Conservation (phyloP, 2,113 vertebrate genomes). For the Reinhardtius hippoglossoides region DNA sequence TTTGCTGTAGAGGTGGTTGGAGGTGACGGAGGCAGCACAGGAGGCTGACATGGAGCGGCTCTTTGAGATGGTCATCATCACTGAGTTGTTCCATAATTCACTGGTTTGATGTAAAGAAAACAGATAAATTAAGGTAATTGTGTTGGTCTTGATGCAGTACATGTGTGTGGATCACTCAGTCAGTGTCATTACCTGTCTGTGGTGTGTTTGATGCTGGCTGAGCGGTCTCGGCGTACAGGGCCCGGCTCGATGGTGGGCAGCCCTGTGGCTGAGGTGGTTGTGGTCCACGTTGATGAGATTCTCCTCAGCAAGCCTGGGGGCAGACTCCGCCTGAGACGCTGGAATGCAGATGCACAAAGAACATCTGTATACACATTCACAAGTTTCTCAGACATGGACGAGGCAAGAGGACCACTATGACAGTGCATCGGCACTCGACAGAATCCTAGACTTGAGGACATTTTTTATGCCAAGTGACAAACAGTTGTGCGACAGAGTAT, state of each 20-base stretch:
- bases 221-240: conserved; percentile 89
- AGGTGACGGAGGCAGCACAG: conserved; percentile 81
- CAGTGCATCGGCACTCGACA: too few species aligned
- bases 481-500: not conserved
- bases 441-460: too few species aligned
- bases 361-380: not conserved
- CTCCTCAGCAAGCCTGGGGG: conserved; percentile 90
- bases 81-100: conserved; percentile 88
- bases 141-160: not conserved
- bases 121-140: not conserved
- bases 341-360: conserved; percentile 22
- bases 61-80: conserved; percentile 89
- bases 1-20: conserved; percentile 89
- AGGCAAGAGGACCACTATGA: not conserved
- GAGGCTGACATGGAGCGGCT: conserved; percentile 91
- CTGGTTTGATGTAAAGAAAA: conserved; percentile 45
- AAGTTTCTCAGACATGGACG: not conserved
- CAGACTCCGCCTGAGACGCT: conserved; percentile 91
- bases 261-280: conserved; percentile 94
- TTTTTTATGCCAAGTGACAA: too few species aligned
- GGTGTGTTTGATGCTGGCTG: conserved; percentile 90
- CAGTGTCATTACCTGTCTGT: conserved; percentile 80
- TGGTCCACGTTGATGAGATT: conserved; percentile 96
- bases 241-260: conserved; percentile 92
- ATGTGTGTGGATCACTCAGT: not conserved